Conservation (phyloP, 2,113 vertebrate genomes). For the human (Homo sapiens) region GRCh38 chrX:31642501-31643000, state of each 20-base stretch:
- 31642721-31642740: background rate
- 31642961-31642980: conserved; percentile 44
- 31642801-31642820: conserved; percentile 38
- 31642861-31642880: background rate
- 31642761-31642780: background rate
- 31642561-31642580: background rate
- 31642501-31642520: background rate
- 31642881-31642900: conserved; percentile 28
- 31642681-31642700: background rate
- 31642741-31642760: background rate
- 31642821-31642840: background rate
- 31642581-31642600: background rate
- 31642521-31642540: background rate
- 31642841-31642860: conserved; percentile 43
- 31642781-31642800: background rate
- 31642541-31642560: background rate
- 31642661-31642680: background rate
- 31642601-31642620: background rate
- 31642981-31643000: conserved; percentile 51
- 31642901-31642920: background rate
- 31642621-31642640: background rate
- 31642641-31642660: background rate
- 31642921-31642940: conserved; percentile 24
- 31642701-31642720: conserved; percentile 23
- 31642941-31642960: conserved; percentile 55